Percentiles rank a stretch among this genome's conserved stretches.
Conservation (phyloP, 1,140 invertebrate genomes). For the Hylaeus volcanicus region DNA sequence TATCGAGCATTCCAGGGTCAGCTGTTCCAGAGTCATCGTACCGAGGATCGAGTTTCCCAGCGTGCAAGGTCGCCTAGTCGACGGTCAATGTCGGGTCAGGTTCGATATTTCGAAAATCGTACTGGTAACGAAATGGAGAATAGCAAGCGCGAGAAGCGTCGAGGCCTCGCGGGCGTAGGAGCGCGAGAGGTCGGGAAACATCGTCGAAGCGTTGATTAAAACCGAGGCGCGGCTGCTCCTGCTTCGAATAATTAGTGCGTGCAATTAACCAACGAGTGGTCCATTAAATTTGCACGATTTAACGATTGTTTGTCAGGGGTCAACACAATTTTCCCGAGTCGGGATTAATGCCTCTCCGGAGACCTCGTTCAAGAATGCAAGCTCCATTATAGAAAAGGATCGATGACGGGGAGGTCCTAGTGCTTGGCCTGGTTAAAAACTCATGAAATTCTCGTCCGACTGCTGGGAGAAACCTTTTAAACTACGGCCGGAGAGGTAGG, state of each 20-base stretch:
- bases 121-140: background rate
- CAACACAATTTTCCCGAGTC: constrained; percentile 23
- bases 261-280: constrained; percentile 16
- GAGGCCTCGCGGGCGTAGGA: too few relatives aligned
- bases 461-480: background rate
- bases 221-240: background rate
- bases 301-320: constrained; percentile 31
- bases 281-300: constrained; percentile 29
- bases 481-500: too few relatives aligned
- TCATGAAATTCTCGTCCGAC: constrained; percentile 29
- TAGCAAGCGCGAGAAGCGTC: background rate
- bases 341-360: constrained; percentile 33
- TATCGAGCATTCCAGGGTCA: too few relatives aligned
- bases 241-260: constrained; percentile 23
- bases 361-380: constrained; percentile 13
- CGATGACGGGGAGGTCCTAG: constrained; percentile 28
- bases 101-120: background rate
- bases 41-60: too few relatives aligned
- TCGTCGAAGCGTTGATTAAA: background rate
- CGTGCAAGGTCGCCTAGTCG: background rate
- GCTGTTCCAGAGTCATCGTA: too few relatives aligned
- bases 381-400: constrained; percentile 28
- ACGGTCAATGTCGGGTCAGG: background rate
- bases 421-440: constrained; percentile 40
- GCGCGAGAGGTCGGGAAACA: background rate